phyloP scores from a whole-genome alignment of 2,797 vertebrate species.

The Gallinago solitaria region DNA sequence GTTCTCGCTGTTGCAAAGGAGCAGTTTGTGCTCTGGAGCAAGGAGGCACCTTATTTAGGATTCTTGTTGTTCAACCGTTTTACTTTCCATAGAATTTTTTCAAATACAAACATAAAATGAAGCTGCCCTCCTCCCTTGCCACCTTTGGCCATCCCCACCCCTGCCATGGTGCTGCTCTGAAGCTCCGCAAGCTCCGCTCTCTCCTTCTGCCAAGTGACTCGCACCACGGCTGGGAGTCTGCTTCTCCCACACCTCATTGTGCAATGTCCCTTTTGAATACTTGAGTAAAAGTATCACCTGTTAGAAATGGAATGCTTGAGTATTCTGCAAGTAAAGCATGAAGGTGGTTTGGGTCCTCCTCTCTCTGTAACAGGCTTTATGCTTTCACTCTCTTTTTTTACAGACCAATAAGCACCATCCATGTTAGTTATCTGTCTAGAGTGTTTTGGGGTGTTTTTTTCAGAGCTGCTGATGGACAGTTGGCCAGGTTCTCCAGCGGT shows the following conservation, averaged over 20 bases:
- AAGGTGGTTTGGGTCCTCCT: not conserved
- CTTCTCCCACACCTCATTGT: not conserved
- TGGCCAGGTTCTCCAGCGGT: not conserved
- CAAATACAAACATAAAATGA: not conserved
- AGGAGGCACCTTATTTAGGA: not conserved
- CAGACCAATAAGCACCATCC: not conserved
- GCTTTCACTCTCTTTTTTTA: not conserved
- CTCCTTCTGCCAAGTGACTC: not conserved
- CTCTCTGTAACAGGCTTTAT: not conserved
- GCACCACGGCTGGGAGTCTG: not conserved
- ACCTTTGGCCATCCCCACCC: not conserved
- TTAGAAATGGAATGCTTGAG: not conserved
- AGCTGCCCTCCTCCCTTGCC: not conserved
- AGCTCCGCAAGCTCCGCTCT: not conserved
- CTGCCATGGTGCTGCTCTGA: not conserved
- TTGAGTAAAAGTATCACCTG: not conserved
- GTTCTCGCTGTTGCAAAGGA: not conserved
- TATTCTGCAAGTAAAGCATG: not conserved
- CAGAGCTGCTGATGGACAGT: not conserved
- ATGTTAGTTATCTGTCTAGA: not conserved
- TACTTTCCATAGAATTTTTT: not conserved
- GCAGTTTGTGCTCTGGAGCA: not conserved
- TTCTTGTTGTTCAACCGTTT: not conserved
- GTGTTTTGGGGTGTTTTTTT: not conserved
- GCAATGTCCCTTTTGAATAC: not conserved